A percentile compares a stretch with the other conserved stretches of the same genome.
These are phyloP conservation scores for Anser brachyrhynchus DNA, from an alignment of 2,113 vertebrate genomes.

Conservation along the genomic window DNA sequence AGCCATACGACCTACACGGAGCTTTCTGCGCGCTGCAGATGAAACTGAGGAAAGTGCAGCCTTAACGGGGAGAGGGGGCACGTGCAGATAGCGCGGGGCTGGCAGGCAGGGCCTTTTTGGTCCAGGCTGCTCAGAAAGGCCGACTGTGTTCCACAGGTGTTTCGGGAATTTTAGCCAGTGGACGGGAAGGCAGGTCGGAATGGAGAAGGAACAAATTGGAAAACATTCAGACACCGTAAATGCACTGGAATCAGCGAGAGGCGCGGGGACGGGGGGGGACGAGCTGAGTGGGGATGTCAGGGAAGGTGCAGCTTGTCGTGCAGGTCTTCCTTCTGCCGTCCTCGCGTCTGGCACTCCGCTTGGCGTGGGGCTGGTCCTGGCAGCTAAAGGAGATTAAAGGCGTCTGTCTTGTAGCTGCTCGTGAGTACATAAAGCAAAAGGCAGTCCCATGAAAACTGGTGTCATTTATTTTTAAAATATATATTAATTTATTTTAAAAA, in stretches of 20 bases:
- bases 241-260: neutral
- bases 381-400: neutral
- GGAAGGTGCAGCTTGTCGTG: neutral
- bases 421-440: neutral
- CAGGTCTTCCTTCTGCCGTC: neutral
- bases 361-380: too few species aligned
- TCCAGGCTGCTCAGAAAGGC: neutral
- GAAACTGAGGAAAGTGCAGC: neutral
- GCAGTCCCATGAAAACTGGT: neutral
- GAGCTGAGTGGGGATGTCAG: too few species aligned
- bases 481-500: neutral
- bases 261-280: neutral
- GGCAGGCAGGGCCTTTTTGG: fast-evolving
- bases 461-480: too few species aligned
- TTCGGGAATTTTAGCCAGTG: neutral
- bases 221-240: neutral
- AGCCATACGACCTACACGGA: fast-evolving
- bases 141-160: neutral
- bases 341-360: neutral
- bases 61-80: neutral
- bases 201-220: neutral
- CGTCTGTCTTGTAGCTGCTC: neutral
- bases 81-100: neutral
- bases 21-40: fast-evolving
- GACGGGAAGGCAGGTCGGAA: neutral